Evolutionary conservation across 2,888 invertebrate species (phyloP).

Genomic region (Leuctra nigra): DNA sequence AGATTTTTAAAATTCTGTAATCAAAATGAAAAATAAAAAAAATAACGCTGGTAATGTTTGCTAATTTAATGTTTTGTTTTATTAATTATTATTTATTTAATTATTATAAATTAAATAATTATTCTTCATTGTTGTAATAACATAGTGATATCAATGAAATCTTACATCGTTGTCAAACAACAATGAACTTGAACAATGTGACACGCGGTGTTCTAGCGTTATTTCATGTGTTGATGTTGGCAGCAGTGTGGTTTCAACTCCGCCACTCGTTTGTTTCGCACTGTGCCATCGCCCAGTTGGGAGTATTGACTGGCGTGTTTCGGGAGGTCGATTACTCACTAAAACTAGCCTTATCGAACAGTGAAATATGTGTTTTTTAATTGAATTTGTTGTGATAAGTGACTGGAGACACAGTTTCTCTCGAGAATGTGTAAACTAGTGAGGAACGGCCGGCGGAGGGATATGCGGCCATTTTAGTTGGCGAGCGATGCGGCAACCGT

Average conservation of each 20-base stretch:
- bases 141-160: no score
- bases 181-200: no score
- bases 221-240: not conserved
- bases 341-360: not conserved
- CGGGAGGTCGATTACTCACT: conserved; percentile 11
- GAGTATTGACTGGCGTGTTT: conserved; percentile 26
- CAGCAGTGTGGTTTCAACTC: not conserved
- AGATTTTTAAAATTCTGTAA: no score
- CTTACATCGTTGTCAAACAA: no score
- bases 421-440: conserved; percentile 27
- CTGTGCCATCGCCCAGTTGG: conserved; percentile 22
- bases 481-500: conserved; percentile 67
- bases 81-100: no score
- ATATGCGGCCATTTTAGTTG: conserved; percentile 63
- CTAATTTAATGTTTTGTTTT: no score
- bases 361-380: conserved; percentile 11
- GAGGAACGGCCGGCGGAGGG: conserved; percentile 35
- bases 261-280: conserved; percentile 20
- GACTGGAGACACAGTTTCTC: not conserved
- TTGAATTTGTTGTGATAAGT: not conserved
- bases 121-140: no score
- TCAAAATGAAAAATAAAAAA: no score
- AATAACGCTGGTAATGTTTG: no score
- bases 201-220: not conserved
- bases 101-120: no score